Base-by-base conservation (phyloP, 1,140 invertebrate genomes). In the Scaptomyza montana region DNA sequence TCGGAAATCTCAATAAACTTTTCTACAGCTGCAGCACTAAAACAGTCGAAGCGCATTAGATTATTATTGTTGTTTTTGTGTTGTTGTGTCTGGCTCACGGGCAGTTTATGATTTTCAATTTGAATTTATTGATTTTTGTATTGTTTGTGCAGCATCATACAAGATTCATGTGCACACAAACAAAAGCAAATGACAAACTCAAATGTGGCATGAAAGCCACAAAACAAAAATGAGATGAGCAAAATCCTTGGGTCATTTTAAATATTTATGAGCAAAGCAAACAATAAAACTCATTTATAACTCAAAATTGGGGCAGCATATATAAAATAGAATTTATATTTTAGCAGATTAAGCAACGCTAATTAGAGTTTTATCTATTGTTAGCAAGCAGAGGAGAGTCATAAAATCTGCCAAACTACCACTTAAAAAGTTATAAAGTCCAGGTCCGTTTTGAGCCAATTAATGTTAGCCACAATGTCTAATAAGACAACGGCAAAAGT, bases 121-220 rank as follows among this genome's bases (percentile, higher is more conserved):
- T 89, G 82, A 87, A 89, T 84, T 82, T 74, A 87, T 87, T 79
- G 82, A 87, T 89, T 87, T 89, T 74, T 53, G 78, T 61, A 39
- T 73, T 89, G 82, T 74, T 72, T 73, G 75, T 68, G 71, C 45
- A 47, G 12, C 49, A 53, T 51, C 57, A 73, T 68, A 76, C 51
- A 59, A 76, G 76, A 87, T 73, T 79, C 80, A 85, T 79, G 64
- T 57, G 65, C 10, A 25, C 45, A 13, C 49, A 62, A 8, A 36
- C 7, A 36, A 8, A 36, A 2, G 9, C 33, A 62, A 62, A 55
- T 36, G 28, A 87, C 77, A 65, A 55, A 89, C 82, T 79, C 84
- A 89, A 82, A 87, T 81, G 70, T 56, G n/a, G 16, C 5, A 49
- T 39, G 39, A 68, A 64, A 70, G 39, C 21, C 10, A 33, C 30